Evolutionary conservation across 2,113 vertebrate species (phyloP), one percentile per base, ranked within the genome.

Genomic region (Sinocyclocheilus anshuiensis): DNA sequence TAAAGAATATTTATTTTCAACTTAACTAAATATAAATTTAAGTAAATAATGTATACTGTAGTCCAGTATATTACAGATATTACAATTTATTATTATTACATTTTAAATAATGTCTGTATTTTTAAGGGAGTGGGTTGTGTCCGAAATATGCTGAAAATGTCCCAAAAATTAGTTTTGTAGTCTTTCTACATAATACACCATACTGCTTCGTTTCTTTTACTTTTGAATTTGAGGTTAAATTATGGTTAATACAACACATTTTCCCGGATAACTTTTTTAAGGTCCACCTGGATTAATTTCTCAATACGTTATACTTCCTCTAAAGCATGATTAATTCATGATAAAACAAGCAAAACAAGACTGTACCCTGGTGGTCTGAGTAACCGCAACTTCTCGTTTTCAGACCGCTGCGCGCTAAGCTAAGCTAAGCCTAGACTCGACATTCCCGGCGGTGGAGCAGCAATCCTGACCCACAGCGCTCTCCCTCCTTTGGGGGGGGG

Each of bases 391-490:
- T 55, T 33, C 26, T 77, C 0, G 9, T 50, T n/a, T 61, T 59
- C 29, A 26, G 29, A 6, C 72, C 4, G 26, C 15, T 48, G 20
- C 57, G 22, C 16, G 13, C 67, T 74, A 67, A 63, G 53, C 76
- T 69, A 55, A 83, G 59, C 75, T 75, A 75, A 80, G 63, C 81
- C n/a, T 22, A 24, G 48, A 63, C 42, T 3, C 18, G 15, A n/a
- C n/a, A 22, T 55, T 72, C 53, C 65, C 48, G 24, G 8, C 3
- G 20, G 63, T 6, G n/a, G 48, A 10, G 33, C 22, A 1, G 50
- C 36, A 36, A 72, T 57, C 33, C 50, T 29, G 53, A 63, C 78
- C 85, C 78, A 57, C 82, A 74, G 50, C 13, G 15, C 50, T 71
- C 79, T 80, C 69, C 7, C 26, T 50, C 33, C 69, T 78, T 6